These are phyloP conservation scores for Abscondita cerata DNA, from an alignment of 2,888 invertebrate species.

Conservation along the genomic window DNA sequence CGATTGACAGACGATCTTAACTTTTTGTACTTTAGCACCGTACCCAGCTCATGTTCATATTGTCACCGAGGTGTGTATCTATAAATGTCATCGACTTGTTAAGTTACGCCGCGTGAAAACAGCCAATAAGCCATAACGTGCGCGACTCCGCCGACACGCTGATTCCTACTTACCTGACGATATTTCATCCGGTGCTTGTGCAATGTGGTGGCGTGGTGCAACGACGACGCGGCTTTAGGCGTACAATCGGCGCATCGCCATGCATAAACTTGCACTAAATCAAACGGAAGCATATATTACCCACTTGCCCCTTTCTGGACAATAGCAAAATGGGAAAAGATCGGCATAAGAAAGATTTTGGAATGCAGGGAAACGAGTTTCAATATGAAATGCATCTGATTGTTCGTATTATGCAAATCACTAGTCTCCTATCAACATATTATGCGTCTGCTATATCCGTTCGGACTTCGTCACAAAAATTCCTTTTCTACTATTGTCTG, in stretches of 20 bases:
- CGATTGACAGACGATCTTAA: conserved; percentile 40
- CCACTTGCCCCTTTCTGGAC: conserved; percentile 37
- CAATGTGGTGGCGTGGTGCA: conserved; percentile 22
- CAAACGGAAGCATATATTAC: conserved; percentile 41
- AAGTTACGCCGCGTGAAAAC: conserved; percentile 45
- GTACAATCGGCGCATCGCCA: conserved; percentile 35
- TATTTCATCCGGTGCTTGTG: conserved; percentile 27
- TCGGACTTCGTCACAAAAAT: conserved; percentile 28
- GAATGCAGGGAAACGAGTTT: conserved; percentile 47
- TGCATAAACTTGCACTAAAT: conserved; percentile 39
- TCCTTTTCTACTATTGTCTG: conserved; percentile 14
- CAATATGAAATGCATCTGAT: conserved; percentile 48
- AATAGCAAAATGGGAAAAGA: conserved; percentile 46
- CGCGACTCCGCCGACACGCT: conserved; percentile 39
- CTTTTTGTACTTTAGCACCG: conserved; percentile 40
- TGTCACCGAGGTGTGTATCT: conserved; percentile 40
- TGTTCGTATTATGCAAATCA: conserved; percentile 49
- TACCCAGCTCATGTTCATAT: conserved; percentile 36
- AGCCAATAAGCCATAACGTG: conserved; percentile 42
- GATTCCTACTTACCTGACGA: conserved; percentile 36
- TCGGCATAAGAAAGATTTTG: conserved; percentile 43
- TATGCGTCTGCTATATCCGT: conserved; percentile 25
- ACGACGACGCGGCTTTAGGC: conserved; percentile 17
- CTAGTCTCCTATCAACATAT: conserved; percentile 19
- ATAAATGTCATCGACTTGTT: conserved; percentile 47